These are phyloP conservation scores for Cataglyphis albicans DNA, from an alignment of 2,888 invertebrate species.

Conservation along the genomic window DNA sequence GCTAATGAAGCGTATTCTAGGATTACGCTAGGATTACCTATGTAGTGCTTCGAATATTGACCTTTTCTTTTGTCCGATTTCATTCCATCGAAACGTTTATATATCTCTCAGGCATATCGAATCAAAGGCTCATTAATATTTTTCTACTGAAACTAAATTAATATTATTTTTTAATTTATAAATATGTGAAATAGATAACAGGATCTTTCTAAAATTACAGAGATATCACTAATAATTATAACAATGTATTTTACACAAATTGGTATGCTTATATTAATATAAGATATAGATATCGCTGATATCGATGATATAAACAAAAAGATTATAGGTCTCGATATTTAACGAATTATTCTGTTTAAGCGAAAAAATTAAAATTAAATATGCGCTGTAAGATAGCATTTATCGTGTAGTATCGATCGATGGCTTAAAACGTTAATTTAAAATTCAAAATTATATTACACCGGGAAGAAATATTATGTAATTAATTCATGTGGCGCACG, in stretches of 20 bases:
- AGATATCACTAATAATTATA: background rate
- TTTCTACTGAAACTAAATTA: background rate
- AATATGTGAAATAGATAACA: background rate
- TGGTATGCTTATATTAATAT: background rate
- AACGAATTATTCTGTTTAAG: constrained; percentile 10
- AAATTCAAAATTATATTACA: constrained; percentile 59
- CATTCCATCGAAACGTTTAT: constrained; percentile 2
- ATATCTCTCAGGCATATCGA: constrained; percentile 11
- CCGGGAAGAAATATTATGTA: constrained; percentile 51
- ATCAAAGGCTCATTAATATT: constrained; percentile 1
- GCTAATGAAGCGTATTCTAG: constrained; percentile 66
- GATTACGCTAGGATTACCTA: constrained; percentile 27
- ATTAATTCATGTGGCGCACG: constrained; percentile 54
- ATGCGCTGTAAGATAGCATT: background rate
- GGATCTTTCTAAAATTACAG: background rate
- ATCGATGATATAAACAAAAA: background rate
- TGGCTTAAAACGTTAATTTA: constrained; percentile 46
- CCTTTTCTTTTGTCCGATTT: constrained; percentile 23
- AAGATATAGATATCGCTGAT: background rate
- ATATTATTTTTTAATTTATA: background rate
- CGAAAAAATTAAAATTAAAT: constrained; percentile 11
- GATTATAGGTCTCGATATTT: background rate
- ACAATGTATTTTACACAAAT: background rate
- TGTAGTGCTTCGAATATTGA: constrained; percentile 1
- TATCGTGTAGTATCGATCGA: constrained; percentile 3